Evolutionary conservation across 1,140 invertebrate genomes (phyloP), one percentile per base, ranked within the genome.

Genomic region (Temnothorax curvispinosus): DNA sequence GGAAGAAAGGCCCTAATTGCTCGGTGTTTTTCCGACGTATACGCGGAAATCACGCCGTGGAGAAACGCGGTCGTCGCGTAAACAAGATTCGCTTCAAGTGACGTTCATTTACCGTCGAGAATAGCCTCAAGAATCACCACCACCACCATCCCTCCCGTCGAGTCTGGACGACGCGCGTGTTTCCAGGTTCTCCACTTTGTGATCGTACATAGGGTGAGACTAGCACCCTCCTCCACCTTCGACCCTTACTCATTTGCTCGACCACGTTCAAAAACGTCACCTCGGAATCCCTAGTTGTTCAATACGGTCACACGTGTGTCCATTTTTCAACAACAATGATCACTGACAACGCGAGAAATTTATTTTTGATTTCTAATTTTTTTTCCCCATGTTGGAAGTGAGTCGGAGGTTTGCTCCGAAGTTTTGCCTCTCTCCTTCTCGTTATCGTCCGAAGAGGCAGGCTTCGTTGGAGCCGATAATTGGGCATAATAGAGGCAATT

Each of bases 401-500:
- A 64, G 3, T n/a, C 18, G 8, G 8, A 52, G 64, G 2, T 54
- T 71, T 13, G 13, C 13, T 32, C 41, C 15, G n/a, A 41, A 67
- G 72, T 64, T 82, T 64, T 82, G 3, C 15, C 27, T 4, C 18
- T 18, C 9, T 35, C 4, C 15, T 7, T 41, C 13, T n/a, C 21
- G 41, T 76, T 41, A 38, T 44, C n/a, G 27, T 81, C 2, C 1
- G 15, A 64, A 9, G 35, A 47, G 32, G 15, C 27, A 67, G 44
- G n/a, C 67, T 62, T 82, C 80, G 41, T 71, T 74, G 62, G 80
- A 84, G 82, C 89, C 89, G 91, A 93, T 93, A 93, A 93, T 93
- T 93, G 88, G 87, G 90, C 89, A 92, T 93, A 93, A 93, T 93
- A 77, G 91, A 92, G 90, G 91, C 88, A 92, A 93, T 92, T 93